A percentile compares a stretch with the other conserved stretches of the same genome.
These are phyloP conservation scores for Torymus auratus DNA, from an alignment of 2,888 invertebrate species.

Conservation along the genomic window DNA sequence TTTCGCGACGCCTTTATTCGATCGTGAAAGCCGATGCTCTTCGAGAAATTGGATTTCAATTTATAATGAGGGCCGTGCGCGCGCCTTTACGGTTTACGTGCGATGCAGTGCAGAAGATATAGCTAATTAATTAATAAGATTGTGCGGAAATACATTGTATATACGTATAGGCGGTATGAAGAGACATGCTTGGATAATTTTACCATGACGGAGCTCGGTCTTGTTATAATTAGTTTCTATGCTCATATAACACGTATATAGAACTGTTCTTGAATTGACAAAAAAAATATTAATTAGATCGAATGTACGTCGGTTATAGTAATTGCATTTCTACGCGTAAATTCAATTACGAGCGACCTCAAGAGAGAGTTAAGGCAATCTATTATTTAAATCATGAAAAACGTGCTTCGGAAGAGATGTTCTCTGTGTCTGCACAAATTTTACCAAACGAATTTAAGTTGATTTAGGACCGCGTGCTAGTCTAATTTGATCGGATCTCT, in stretches of 20 bases:
- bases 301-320: too few relatives aligned
- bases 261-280: too few relatives aligned
- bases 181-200: not conserved
- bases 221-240: not conserved
- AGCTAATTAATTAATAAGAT: not conserved
- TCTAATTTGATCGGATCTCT: too few relatives aligned
- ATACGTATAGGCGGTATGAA: not conserved
- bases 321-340: too few relatives aligned
- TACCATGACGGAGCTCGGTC: too few relatives aligned
- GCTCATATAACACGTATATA: too few relatives aligned
- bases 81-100: conserved; percentile 5
- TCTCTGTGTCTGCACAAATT: not conserved
- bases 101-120: not conserved
- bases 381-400: not conserved
- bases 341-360: too few relatives aligned
- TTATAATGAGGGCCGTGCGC: conserved; percentile 1
- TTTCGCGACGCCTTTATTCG: conserved; percentile 6
- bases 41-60: conserved; percentile 35
- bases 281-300: too few relatives aligned
- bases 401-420: not conserved
- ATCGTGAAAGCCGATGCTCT: conserved; percentile 5
- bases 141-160: not conserved
- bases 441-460: not conserved
- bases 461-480: not conserved
- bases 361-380: too few relatives aligned